Conservation (phyloP, 1,140 invertebrate species). For the Megalopta genalis region DNA sequence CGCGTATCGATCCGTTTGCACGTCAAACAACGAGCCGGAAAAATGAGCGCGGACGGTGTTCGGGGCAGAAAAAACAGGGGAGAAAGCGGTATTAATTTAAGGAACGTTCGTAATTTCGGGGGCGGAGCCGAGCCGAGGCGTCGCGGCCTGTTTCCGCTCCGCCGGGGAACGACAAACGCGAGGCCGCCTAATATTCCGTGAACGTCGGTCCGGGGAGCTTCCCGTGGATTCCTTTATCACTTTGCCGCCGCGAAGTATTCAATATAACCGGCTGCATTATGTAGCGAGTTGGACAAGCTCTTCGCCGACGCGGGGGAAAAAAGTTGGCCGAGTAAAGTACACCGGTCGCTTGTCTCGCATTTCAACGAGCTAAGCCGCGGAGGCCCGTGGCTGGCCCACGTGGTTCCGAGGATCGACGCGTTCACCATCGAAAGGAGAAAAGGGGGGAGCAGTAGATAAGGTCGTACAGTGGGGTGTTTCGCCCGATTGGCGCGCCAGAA, state of each 20-base stretch:
- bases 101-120: no score
- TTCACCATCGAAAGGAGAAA: no score
- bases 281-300: constrained; percentile 40
- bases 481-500: no score
- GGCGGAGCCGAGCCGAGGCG: no score
- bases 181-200: constrained; percentile 8
- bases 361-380: constrained; percentile 40
- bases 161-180: not conserved
- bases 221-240: constrained; percentile 59
- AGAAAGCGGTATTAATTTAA: no score
- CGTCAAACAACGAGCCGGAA: no score
- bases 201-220: constrained; percentile 38
- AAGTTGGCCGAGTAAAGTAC: constrained; percentile 40
- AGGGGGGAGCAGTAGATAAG: no score
- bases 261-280: constrained; percentile 59
- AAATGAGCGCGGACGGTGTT: no score
- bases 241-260: constrained; percentile 56
- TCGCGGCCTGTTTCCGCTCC: not conserved
- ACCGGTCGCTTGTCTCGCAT: constrained; percentile 44
- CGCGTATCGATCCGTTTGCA: no score
- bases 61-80: no score
- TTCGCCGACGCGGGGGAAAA: not conserved
- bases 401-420: no score
- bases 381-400: not conserved
- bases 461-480: no score